These are phyloP conservation scores for Neomorphus geoffroyi DNA, from an alignment of 2,797 vertebrate species.

Conservation along the genomic window DNA sequence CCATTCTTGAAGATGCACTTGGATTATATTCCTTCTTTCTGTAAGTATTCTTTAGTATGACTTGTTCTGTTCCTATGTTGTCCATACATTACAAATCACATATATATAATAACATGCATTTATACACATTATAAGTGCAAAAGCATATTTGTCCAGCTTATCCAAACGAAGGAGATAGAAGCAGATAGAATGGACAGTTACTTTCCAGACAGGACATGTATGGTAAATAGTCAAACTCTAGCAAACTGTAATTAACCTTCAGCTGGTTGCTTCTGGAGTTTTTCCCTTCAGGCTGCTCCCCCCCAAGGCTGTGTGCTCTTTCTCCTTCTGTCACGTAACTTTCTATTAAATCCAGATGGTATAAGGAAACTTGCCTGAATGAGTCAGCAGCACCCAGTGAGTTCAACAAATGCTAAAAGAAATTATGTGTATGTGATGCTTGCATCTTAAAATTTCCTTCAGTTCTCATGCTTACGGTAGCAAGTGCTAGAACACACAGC, in stretches of 20 bases:
- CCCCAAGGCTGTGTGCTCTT: not conserved
- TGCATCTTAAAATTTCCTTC: not conserved
- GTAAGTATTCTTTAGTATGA: not conserved
- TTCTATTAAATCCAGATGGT: not conserved
- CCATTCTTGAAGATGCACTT: not conserved
- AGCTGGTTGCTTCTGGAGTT: fast-evolving
- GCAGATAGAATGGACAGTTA: not conserved
- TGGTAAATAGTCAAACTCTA: not conserved
- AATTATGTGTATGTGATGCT: not conserved
- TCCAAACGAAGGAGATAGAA: not conserved
- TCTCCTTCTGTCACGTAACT: not conserved
- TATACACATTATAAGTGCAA: not conserved
- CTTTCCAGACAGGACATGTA: not conserved
- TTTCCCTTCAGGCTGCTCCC: not conserved
- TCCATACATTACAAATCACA: fast-evolving
- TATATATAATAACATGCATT: not conserved
- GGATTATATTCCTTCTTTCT: not conserved
- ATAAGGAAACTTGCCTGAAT: not conserved
- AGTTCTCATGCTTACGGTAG: fast-evolving
- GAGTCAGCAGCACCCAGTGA: not conserved
- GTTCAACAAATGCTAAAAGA: not conserved
- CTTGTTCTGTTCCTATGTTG: not conserved
- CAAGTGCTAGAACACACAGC: not conserved
- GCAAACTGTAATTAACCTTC: not conserved
- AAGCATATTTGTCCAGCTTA: not conserved